Percentiles rank a stretch among this genome's conserved stretches.
These are phyloP conservation scores for Trachelus troglodyta DNA, from an alignment of 2,888 invertebrate genomes.

Conservation along the genomic window DNA sequence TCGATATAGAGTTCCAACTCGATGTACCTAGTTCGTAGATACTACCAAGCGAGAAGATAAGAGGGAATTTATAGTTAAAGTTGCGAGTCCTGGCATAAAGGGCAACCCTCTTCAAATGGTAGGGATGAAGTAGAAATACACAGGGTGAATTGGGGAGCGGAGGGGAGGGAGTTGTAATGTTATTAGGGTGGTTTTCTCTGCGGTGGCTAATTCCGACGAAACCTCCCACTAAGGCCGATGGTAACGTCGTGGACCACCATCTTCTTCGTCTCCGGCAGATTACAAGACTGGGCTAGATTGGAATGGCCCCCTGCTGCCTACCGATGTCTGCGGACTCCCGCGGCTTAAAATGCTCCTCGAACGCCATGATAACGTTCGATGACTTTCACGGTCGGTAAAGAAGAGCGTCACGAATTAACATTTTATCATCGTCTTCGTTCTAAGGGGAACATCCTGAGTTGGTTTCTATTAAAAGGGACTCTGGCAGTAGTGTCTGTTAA, in stretches of 20 bases:
- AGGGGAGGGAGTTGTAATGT: conserved; percentile 25
- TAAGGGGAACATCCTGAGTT: neutral
- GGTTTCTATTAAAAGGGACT: neutral
- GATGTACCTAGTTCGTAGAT: neutral
- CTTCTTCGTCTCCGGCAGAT: conserved; percentile 16
- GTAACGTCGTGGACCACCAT: conserved; percentile 1
- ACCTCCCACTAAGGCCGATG: conserved; percentile 2
- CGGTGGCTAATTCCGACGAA: conserved; percentile 34
- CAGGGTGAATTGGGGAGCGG: conserved; percentile 3
- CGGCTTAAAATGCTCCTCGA: conserved; percentile 4
- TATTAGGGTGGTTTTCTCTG: conserved; percentile 33
- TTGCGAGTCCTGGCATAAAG: conserved; percentile 19
- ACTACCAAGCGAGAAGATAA: conserved; percentile 14
- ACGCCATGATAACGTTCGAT: conserved; percentile 9
- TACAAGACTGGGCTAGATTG: conserved; percentile 21
- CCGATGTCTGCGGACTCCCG: neutral
- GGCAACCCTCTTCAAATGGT: conserved; percentile 14
- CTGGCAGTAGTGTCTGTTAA: neutral
- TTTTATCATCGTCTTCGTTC: conserved; percentile 17
- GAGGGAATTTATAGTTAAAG: conserved; percentile 22
- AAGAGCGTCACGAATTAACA: conserved; percentile 7
- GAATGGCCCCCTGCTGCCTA: neutral
- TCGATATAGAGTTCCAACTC: neutral
- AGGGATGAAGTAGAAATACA: conserved; percentile 25
- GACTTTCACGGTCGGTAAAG: neutral